phyloP scores from a whole-genome alignment of 2,888 invertebrate genomes.

The Drosophila multiciliata region DNA sequence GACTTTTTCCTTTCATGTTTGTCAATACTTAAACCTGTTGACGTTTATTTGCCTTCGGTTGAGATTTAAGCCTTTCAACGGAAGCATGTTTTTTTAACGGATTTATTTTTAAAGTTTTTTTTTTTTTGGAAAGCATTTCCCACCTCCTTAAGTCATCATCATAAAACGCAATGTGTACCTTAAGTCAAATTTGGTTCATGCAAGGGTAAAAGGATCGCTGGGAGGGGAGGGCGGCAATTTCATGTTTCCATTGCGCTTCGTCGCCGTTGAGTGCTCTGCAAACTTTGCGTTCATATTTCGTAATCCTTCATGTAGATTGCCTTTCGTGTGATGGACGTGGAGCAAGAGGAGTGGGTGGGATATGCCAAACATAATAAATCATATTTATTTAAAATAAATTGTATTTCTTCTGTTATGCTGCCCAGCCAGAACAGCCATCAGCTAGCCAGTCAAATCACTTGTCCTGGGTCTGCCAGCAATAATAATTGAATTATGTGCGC shows the following conservation, averaged over 20 bases:
- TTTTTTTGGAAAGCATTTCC: conserved; percentile 15
- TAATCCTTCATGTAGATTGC: conserved; percentile 67
- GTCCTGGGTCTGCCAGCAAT: conserved; percentile 48
- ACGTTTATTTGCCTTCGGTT: conserved; percentile 48
- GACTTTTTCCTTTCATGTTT: conserved; percentile 58
- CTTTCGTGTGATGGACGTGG: conserved; percentile 20
- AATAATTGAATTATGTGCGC: conserved; percentile 75
- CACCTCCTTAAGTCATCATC: conserved; percentile 53
- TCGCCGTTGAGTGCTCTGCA: conserved; percentile 63
- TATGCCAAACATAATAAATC: conserved; percentile 75
- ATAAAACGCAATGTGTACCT: conserved; percentile 71
- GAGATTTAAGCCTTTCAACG: conserved; percentile 50
- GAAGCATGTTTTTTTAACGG: conserved; percentile 15
- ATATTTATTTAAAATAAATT: conserved; percentile 79
- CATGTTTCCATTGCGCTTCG: conserved; percentile 51
- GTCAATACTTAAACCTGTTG: conserved; percentile 73
- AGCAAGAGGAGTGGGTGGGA: conserved; percentile 4
- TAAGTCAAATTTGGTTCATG: conserved; percentile 67
- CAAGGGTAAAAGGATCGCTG: conserved; percentile 1
- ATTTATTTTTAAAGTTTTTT: conserved; percentile 12
- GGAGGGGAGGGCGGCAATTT: conserved; percentile 21
- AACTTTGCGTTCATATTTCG: conserved; percentile 60
- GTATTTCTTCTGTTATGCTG: conserved; percentile 45
- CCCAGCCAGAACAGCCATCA: conserved; percentile 8
- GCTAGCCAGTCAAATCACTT: conserved; percentile 45